Conservation (phyloP, 2,888 invertebrate species). For the Harpagoxenus sublaevis region DNA sequence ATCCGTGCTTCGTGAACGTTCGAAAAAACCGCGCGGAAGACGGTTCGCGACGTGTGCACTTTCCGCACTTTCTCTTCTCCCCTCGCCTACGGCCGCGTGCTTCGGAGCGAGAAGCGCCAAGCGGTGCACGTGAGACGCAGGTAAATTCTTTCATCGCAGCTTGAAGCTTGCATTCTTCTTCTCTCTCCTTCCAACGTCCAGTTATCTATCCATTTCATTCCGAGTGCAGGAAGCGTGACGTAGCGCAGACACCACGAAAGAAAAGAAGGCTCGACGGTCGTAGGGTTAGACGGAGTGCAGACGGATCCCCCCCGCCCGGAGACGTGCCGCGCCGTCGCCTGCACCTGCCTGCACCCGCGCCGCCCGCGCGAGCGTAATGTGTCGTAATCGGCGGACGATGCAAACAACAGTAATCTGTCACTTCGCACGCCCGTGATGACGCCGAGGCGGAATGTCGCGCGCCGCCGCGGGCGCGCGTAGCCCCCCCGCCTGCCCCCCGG, state of each 20-base stretch:
- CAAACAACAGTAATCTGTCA: constrained; percentile 60
- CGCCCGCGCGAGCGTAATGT: not conserved
- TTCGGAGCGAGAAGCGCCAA: not conserved
- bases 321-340: not conserved
- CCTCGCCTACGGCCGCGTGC: not conserved
- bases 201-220: not conserved
- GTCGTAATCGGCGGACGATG: constrained; percentile 50
- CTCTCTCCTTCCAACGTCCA: too few relatives aligned
- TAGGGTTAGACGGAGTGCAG: not conserved
- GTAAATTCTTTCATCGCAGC: not conserved
- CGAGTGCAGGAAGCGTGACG: not conserved
- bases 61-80: not conserved
- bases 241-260: not conserved
- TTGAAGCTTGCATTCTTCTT: not conserved
- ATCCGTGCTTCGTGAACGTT: not conserved
- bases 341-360: constrained; percentile 38
- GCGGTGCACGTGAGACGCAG: not conserved
- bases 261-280: not conserved
- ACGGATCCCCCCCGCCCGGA: not conserved
- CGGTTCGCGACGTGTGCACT: not conserved
- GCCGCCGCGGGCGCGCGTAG: constrained; percentile 52
- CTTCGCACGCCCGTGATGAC: constrained; percentile 65
- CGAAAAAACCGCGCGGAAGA: not conserved
- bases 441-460: constrained; percentile 69
- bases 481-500: not conserved